phyloP scores from a whole-genome alignment of 2,797 vertebrate genomes.

The Schizopygopsis pylzovi region DNA sequence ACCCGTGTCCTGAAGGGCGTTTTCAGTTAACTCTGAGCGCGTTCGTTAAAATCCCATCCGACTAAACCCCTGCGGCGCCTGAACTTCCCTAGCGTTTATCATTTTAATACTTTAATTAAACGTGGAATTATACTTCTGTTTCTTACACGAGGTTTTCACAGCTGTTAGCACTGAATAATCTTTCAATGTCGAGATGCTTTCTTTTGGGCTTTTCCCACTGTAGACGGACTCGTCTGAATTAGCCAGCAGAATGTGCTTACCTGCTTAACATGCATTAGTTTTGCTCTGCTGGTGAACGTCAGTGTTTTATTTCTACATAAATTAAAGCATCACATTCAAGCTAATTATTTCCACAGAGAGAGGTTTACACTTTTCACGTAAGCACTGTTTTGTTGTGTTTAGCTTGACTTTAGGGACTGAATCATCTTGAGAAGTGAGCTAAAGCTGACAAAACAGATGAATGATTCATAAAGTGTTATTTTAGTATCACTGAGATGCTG shows the following conservation, averaged over 20 bases:
- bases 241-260: slow-evolving; percentile 2
- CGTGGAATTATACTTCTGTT: slow-evolving; percentile 52
- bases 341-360: slow-evolving; percentile 27
- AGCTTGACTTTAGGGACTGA: background rate
- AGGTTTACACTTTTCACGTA: background rate
- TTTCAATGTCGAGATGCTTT: background rate
- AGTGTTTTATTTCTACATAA: slow-evolving; percentile 29
- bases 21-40: slow-evolving; percentile 42
- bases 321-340: slow-evolving; percentile 29
- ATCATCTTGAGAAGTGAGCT: slow-evolving; percentile 19
- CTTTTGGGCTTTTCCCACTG: background rate
- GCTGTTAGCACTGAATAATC: slow-evolving; percentile 37
- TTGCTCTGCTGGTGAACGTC: slow-evolving; percentile 19
- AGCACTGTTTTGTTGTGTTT: background rate
- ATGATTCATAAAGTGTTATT: slow-evolving; percentile 8
- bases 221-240: background rate
- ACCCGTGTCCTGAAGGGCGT: slow-evolving; percentile 37
- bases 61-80: background rate
- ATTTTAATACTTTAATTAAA: slow-evolving; percentile 57
- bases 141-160: slow-evolving; percentile 28
- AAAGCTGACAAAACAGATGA: background rate
- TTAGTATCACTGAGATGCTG: background rate
- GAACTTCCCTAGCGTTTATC: slow-evolving; percentile 34
- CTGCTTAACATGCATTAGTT: slow-evolving; percentile 29
- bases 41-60: slow-evolving; percentile 50